Evolutionary conservation across 1,140 invertebrate genomes (phyloP), one percentile per base, ranked within the genome.

Genomic region (Scaptodrosophila lebanonensis): DNA sequence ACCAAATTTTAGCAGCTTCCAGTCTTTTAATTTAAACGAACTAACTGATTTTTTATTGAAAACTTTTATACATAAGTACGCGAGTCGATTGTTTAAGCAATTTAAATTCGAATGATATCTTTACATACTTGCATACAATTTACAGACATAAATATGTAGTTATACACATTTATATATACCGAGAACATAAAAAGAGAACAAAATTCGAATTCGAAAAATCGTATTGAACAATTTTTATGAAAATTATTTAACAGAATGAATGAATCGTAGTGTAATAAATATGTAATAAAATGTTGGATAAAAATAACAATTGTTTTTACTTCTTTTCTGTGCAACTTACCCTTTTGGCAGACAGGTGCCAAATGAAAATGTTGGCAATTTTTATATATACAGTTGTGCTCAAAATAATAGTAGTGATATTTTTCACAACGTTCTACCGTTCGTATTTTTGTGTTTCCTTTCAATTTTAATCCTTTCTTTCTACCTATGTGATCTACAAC

Each of bases 161-260:
- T 75, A 76, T 75, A 76, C 57, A 70, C 65, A 45, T 61, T n/a
- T 51, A 65, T 71, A 65, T 35, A 32, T 45, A 52, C 44, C 18
- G 25, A 51, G 35, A 39, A 38, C 17, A 30, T n/a, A 60, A 49
- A 56, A 38, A 18, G 29, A 36, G 27, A 73, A 57, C 53, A 63
- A 62, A 43, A 68, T 67, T 79, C 68, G 79, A 73, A 60, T 60
- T 47, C 72, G 27, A 65, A 65, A 65, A n/a, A n/a, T n/a, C 57
- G 67, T 68, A 77, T 77, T 79, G 48, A 73, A 79, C 59, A 77
- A 77, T 77, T 77, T n/a, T 79, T 77, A 77, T 79, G 68, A 68
- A 77, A 57, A 51, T 54, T 40, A 62, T 62, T 12, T 12, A 8
- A n/a, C 12, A 30, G 50, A 40, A 32, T 15, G 8, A 44, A 44